Evolutionary conservation across 2,113 vertebrate genomes (phyloP).

Genomic region (Trachemys scripta): DNA sequence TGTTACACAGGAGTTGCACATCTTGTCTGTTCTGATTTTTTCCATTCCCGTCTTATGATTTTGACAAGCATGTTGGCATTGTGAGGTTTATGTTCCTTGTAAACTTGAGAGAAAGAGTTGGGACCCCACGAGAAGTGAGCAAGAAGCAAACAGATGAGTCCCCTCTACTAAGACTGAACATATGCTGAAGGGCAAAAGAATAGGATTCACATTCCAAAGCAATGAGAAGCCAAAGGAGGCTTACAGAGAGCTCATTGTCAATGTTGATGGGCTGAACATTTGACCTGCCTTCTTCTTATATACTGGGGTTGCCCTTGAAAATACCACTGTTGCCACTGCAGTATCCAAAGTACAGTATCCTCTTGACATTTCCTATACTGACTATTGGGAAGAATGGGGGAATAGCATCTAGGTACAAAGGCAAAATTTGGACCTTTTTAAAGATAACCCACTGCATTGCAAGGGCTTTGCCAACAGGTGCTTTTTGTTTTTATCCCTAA

Average conservation of each 20-base stretch:
- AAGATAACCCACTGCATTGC: background rate
- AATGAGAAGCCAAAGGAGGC: background rate
- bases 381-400: background rate
- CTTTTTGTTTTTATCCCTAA: background rate
- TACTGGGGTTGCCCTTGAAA: background rate
- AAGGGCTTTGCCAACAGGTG: too few species aligned
- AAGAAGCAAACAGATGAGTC: background rate
- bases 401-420: background rate
- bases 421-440: fast-evolving
- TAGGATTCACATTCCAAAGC: background rate
- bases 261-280: background rate
- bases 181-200: background rate
- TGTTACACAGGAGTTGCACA: background rate
- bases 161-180: background rate
- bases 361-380: background rate
- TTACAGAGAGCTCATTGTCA: background rate
- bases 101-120: background rate
- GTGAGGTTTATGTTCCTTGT: background rate
- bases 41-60: background rate
- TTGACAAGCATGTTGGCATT: background rate
- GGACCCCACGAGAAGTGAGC: background rate
- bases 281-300: background rate
- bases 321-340: background rate
- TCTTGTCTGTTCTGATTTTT: background rate
- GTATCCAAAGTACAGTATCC: background rate